Conservation (phyloP, 2,888 invertebrate genomes). For the Dasypogon diadema region DNA sequence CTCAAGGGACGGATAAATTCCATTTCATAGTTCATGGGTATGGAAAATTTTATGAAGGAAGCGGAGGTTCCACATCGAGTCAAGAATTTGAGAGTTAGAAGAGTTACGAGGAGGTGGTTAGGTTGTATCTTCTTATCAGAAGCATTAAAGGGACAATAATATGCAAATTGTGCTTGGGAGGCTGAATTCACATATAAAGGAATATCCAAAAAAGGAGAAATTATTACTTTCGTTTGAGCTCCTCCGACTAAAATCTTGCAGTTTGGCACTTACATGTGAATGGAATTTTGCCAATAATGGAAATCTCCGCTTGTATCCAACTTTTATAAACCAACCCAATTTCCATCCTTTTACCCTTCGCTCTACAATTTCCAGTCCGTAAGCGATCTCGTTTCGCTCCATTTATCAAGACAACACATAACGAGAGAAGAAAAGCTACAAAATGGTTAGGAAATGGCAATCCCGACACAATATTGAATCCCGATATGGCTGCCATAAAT, state of each 20-base stretch:
- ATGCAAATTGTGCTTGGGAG: neutral
- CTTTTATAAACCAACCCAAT: neutral
- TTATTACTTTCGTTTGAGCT: neutral
- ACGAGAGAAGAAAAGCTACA: neutral
- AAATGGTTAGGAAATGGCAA: neutral
- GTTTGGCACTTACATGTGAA: neutral
- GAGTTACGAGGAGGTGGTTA: neutral
- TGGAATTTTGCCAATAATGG: neutral
- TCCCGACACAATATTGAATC: constrained; percentile 2
- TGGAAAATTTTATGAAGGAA: no score
- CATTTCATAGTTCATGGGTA: no score
- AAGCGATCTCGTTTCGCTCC: neutral
- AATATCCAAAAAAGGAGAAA: neutral
- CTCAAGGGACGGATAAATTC: no score
- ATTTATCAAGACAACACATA: neutral
- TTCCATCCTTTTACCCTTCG: neutral
- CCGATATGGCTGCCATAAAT: neutral
- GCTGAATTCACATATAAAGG: neutral
- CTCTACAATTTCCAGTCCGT: neutral
- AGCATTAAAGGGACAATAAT: neutral
- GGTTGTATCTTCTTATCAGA: neutral
- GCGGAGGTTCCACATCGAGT: no score
- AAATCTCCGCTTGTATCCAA: neutral
- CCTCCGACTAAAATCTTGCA: neutral
- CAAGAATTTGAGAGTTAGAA: no score